Evolutionary conservation across 2,113 vertebrate genomes (phyloP).

Genomic region (Podarcis muralis): DNA sequence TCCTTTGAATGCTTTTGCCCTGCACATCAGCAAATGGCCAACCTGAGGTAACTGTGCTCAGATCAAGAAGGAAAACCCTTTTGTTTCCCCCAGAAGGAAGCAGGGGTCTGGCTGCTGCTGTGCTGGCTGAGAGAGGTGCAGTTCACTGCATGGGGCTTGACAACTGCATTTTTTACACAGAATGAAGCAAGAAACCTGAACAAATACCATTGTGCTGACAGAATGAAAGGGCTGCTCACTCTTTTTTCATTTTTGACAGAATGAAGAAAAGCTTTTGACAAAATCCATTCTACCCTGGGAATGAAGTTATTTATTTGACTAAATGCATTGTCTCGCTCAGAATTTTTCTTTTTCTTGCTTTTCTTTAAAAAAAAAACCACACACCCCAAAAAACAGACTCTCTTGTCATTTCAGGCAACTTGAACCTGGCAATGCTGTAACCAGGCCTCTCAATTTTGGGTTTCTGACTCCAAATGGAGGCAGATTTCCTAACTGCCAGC

Average conservation of each 20-base stretch:
- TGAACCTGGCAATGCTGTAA: conserved; percentile 38
- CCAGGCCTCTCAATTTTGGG: conserved; percentile 35
- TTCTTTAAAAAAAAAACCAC: not conserved
- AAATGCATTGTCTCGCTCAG: conserved; percentile 64
- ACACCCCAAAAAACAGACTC: conserved; percentile 45
- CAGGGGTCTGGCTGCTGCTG: not conserved
- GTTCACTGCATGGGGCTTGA: conserved; percentile 51
- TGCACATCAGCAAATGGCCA: conserved; percentile 2
- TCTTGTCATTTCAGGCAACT: conserved; percentile 50
- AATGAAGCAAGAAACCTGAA: conserved; percentile 63
- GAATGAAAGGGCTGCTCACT: conserved; percentile 63
- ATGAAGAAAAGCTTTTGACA: conserved; percentile 71
- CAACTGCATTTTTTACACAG: conserved; percentile 61
- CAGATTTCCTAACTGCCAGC: not conserved
- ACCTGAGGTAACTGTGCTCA: not conserved
- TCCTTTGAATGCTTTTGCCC: not conserved
- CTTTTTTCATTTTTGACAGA: conserved; percentile 64
- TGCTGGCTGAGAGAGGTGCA: conserved; percentile 48
- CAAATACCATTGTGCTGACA: conserved; percentile 70
- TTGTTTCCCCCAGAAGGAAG: not conserved
- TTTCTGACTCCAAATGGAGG: conserved; percentile 32
- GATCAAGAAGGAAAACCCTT: not conserved
- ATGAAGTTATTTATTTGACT: conserved; percentile 75
- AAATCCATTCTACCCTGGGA: conserved; percentile 71
- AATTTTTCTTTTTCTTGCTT: conserved; percentile 32